These are phyloP conservation scores for Hemaris fuciformis DNA, from an alignment of 2,888 invertebrate species.

Conservation along the genomic window DNA sequence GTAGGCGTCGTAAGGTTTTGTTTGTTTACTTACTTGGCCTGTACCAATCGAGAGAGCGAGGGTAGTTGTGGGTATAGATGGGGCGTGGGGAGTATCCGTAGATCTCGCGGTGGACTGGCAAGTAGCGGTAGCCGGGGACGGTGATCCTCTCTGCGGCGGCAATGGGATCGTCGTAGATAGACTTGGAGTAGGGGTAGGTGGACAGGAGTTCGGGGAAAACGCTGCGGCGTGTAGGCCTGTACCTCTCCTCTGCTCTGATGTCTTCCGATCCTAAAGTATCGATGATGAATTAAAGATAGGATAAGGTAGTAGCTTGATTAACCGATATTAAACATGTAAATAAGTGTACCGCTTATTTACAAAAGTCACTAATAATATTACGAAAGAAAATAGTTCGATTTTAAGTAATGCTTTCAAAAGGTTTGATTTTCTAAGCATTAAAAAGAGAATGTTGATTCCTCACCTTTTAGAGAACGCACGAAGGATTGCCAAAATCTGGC, in stretches of 20 bases:
- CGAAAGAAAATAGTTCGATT: too few relatives aligned
- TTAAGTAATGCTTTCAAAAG: too few relatives aligned
- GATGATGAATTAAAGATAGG: background rate
- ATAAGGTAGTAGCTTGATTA: background rate
- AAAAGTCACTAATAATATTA: too few relatives aligned
- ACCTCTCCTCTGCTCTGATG: conserved; percentile 93
- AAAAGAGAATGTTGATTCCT: conserved; percentile 32
- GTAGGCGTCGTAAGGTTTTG: conserved; percentile 24
- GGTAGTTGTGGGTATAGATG: conserved; percentile 93
- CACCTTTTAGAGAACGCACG: conserved; percentile 95
- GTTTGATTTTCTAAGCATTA: background rate
- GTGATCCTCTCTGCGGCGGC: conserved; percentile 91
- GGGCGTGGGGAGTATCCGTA: conserved; percentile 94
- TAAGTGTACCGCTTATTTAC: background rate
- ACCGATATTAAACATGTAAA: background rate
- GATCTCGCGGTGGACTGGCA: conserved; percentile 93
- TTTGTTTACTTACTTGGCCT: conserved; percentile 89
- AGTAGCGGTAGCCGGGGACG: conserved; percentile 94
- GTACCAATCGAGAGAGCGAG: conserved; percentile 87
- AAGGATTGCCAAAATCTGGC: conserved; percentile 97
- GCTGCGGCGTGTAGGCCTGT: conserved; percentile 86
- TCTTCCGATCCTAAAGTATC: conserved; percentile 91
- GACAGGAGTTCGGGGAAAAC: conserved; percentile 88
- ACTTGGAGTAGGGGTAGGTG: conserved; percentile 90
- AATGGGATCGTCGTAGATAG: conserved; percentile 92